Conservation (phyloP, 1,140 invertebrate species). For the Pogonomyrmex barbatus region DNA sequence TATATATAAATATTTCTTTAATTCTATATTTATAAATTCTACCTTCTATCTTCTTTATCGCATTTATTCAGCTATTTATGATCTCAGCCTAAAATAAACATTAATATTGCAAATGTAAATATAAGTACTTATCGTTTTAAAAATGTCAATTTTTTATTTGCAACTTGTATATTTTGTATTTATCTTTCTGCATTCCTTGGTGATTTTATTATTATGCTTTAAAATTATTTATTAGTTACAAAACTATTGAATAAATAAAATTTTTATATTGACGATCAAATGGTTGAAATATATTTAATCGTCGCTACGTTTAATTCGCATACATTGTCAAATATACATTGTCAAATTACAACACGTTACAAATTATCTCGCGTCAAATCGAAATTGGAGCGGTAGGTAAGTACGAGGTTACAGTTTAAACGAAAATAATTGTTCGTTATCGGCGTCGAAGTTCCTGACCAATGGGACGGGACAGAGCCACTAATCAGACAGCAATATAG, state of each 20-base stretch:
- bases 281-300: background rate
- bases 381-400: slow-evolving; percentile 13
- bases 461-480: slow-evolving; percentile 50
- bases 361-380: slow-evolving; percentile 3
- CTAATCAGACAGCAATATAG: slow-evolving; percentile 72
- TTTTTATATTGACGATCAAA: background rate
- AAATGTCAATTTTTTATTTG: background rate
- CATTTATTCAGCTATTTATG: background rate
- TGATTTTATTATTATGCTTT: background rate
- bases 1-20: background rate
- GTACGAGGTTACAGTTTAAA: slow-evolving; percentile 28
- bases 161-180: background rate
- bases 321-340: background rate
- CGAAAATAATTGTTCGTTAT: slow-evolving; percentile 81
- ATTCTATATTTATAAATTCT: background rate
- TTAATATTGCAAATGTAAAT: background rate
- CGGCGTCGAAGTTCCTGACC: slow-evolving; percentile 65
- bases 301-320: background rate
- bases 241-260: background rate
- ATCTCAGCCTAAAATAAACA: background rate
- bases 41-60: background rate
- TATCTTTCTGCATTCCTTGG: no score
- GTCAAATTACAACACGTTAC: slow-evolving; percentile 4
- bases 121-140: background rate
- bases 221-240: background rate